A percentile compares a stretch with the other conserved stretches of the same genome.
phyloP scores from a whole-genome alignment of 2,797 vertebrate genomes.

The Sebastiscus albofasciatus region DNA sequence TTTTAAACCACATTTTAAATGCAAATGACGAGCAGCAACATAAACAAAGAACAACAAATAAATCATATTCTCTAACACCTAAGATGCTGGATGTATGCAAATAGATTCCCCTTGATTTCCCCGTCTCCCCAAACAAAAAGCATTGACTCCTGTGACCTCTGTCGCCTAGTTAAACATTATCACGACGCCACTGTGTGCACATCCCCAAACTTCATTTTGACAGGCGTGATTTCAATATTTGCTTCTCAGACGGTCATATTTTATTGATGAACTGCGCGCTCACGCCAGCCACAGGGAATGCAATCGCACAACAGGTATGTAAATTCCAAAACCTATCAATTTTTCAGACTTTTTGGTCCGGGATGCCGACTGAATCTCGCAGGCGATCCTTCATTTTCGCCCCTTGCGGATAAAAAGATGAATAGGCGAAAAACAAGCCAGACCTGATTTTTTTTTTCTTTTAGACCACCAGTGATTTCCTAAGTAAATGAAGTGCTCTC shows the following conservation, averaged over 20 bases:
- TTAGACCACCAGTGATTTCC: conserved; percentile 58
- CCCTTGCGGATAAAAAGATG: conserved; percentile 61
- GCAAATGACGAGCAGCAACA: conserved; percentile 60
- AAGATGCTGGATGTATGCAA: conserved; percentile 38
- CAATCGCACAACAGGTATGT: conserved; percentile 60
- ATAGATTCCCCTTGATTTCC: conserved; percentile 37
- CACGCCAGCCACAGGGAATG: conserved; percentile 40
- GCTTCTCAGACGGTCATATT: conserved; percentile 52
- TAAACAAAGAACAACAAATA: conserved; percentile 60
- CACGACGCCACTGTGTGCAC: background rate
- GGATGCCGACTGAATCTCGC: conserved; percentile 37
- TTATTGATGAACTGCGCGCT: conserved; percentile 62
- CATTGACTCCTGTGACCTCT: conserved; percentile 52
- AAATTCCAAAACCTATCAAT: conserved; percentile 66
- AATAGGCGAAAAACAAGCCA: conserved; percentile 52
- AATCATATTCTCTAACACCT: conserved; percentile 42
- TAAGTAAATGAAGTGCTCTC: conserved; percentile 53
- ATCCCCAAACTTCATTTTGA: conserved; percentile 42
- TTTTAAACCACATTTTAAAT: conserved; percentile 49
- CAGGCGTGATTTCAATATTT: conserved; percentile 39
- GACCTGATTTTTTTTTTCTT: conserved; percentile 39
- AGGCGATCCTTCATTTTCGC: conserved; percentile 59
- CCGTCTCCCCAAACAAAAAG: conserved; percentile 12
- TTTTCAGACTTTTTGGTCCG: conserved; percentile 60
- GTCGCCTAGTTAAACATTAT: conserved; percentile 15